Conservation (phyloP, 2,797 vertebrate species). For the Amniataba percoides region DNA sequence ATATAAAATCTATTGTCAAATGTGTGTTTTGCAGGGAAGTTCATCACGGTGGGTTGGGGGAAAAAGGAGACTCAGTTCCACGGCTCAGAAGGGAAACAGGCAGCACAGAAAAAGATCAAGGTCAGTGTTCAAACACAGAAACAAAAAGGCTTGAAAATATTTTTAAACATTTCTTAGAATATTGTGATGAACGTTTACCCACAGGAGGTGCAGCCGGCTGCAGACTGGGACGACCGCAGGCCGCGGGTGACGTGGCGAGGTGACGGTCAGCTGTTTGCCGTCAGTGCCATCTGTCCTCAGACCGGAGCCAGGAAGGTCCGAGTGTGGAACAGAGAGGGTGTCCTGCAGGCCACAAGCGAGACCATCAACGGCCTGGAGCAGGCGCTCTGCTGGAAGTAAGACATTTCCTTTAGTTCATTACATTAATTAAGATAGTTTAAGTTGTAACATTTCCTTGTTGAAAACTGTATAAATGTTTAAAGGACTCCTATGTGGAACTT, state of each 20-base stretch:
- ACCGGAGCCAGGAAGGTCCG: constrained; percentile 92
- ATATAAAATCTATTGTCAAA: not conserved
- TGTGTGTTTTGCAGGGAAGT: constrained; percentile 86
- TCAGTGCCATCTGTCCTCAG: constrained; percentile 90
- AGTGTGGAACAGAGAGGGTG: constrained; percentile 95
- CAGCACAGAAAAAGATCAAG: constrained; percentile 87
- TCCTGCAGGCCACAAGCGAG: constrained; percentile 96
- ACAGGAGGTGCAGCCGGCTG: constrained; percentile 87
- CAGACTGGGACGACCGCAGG: constrained; percentile 90
- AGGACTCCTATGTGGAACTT: not conserved
- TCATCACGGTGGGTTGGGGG: constrained; percentile 97
- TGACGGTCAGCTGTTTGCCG: constrained; percentile 94
- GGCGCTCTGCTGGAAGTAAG: constrained; percentile 95
- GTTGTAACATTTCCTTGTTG: not conserved
- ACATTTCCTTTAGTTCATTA: not conserved
- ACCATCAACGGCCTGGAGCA: constrained; percentile 91
- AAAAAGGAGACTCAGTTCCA: constrained; percentile 99
- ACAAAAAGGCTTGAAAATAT: no score
- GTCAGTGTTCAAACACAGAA: constrained; percentile 73
- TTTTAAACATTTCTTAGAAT: not conserved
- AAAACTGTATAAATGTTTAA: not conserved
- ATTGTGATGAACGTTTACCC: not conserved
- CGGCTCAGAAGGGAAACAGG: constrained; percentile 95
- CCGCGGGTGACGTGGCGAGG: constrained; percentile 93
- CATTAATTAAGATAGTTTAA: not conserved